phyloP scores from a whole-genome alignment of 2,113 vertebrate genomes.

The Brachyhypopomus occidentalis region DNA sequence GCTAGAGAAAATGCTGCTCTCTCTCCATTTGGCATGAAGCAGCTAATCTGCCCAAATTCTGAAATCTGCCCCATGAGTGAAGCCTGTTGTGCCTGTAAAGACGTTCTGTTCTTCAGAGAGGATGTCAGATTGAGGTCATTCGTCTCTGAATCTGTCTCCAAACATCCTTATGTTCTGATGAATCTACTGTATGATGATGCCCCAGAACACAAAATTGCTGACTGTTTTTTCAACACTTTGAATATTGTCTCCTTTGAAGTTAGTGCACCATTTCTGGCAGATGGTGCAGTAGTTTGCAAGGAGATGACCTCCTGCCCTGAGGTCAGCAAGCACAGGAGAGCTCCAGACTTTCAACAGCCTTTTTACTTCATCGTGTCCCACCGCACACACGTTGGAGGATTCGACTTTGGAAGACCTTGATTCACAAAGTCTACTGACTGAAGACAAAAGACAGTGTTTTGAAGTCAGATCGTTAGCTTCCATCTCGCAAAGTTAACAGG shows the following conservation, averaged over 20 bases:
- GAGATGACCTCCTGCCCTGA: not conserved
- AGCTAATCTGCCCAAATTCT: not conserved
- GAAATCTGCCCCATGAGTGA: not conserved
- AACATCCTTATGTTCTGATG: conserved; percentile 25
- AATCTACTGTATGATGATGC: conserved; percentile 44
- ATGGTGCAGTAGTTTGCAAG: conserved; percentile 45
- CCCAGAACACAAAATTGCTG: conserved; percentile 55
- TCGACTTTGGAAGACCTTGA: conserved; percentile 5
- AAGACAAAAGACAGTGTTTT: not conserved
- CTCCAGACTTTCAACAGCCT: not conserved
- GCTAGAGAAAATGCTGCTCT: conserved; percentile 1
- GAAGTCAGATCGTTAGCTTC: conserved; percentile 17
- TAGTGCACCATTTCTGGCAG: conserved; percentile 51
- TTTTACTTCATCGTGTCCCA: not conserved
- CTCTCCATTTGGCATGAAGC: not conserved
- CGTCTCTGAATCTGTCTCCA: conserved; percentile 17
- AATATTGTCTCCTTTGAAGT: conserved; percentile 63
- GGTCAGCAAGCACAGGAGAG: not conserved
- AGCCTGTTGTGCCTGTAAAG: too few species aligned
- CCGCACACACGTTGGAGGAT: not conserved
- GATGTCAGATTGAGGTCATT: not conserved
- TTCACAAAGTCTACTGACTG: not conserved
- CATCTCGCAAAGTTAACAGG: conserved; percentile 22
- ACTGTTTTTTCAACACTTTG: conserved; percentile 57
- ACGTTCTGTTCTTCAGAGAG: not conserved